Conservation (phyloP, 2,113 vertebrate species). For the Chunga burmeisteri region DNA sequence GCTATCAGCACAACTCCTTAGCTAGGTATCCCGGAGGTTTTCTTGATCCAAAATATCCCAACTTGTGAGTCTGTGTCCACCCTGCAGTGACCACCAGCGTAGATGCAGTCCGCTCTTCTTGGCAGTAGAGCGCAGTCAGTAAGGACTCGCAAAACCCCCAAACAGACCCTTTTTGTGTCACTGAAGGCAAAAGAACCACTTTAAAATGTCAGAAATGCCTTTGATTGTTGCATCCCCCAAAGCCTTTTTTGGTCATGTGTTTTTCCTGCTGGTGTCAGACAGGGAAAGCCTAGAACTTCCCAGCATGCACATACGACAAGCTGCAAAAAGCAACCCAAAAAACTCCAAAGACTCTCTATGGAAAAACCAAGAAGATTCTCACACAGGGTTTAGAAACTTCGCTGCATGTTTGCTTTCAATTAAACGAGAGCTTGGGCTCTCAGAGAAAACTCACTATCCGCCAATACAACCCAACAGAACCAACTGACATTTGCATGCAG, state of each 20-base stretch:
- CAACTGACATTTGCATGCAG: too few relatives aligned
- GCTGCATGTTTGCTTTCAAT: background rate
- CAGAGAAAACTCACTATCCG: background rate
- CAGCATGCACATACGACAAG: background rate
- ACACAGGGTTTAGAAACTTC: background rate
- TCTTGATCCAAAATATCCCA: background rate
- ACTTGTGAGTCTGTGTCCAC: background rate
- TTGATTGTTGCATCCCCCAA: background rate
- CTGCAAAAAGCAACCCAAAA: background rate
- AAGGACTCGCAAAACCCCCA: background rate
- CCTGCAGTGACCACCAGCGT: background rate
- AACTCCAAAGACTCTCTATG: background rate
- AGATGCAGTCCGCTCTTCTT: background rate
- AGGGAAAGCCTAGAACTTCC: background rate
- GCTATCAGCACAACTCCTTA: background rate
- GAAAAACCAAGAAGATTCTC: background rate
- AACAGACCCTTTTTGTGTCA: background rate
- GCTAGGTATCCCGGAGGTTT: background rate
- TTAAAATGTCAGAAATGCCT: background rate
- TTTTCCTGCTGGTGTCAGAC: background rate
- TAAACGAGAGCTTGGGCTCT: background rate
- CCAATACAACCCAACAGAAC: background rate
- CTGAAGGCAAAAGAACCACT: background rate
- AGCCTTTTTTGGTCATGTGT: background rate
- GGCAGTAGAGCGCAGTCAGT: accelerated